Conservation (phyloP, 2,797 vertebrate genomes). For the Lateolabrax maculatus region DNA sequence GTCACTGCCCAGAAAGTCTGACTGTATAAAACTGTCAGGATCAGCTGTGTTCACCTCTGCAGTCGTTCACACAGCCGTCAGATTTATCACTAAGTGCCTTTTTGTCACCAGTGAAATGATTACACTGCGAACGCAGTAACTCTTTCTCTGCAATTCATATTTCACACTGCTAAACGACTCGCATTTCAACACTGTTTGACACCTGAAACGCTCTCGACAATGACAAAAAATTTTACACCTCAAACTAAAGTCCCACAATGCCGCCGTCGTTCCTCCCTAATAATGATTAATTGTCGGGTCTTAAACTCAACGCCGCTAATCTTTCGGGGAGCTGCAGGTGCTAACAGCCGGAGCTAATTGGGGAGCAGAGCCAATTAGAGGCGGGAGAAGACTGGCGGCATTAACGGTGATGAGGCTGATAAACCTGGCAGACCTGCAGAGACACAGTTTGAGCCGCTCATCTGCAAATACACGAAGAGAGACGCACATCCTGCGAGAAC, state of each 20-base stretch:
- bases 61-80: constrained; percentile 50
- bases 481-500: constrained; percentile 4
- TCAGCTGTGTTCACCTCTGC: constrained; percentile 32
- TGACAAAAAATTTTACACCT: constrained; percentile 70
- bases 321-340: constrained; percentile 77
- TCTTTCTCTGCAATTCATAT: constrained; percentile 68
- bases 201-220: constrained; percentile 67
- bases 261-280: constrained; percentile 39
- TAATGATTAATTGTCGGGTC: constrained; percentile 68
- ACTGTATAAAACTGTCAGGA: background rate
- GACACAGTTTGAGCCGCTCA: constrained; percentile 62
- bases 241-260: constrained; percentile 59
- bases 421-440: constrained; percentile 69
- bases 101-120: constrained; percentile 54
- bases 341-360: constrained; percentile 83
- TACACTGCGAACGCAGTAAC: constrained; percentile 33
- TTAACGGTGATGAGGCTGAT: constrained; percentile 74
- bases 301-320: constrained; percentile 59
- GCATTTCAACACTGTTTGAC: constrained; percentile 72
- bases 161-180: constrained; percentile 78
- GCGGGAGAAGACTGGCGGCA: constrained; percentile 62
- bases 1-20: background rate
- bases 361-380: constrained; percentile 79
- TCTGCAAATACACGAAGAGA: constrained; percentile 42
- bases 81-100: constrained; percentile 56